Evolutionary conservation across 2,888 invertebrate genomes (phyloP).

Genomic region (Meteorus cinctellus): DNA sequence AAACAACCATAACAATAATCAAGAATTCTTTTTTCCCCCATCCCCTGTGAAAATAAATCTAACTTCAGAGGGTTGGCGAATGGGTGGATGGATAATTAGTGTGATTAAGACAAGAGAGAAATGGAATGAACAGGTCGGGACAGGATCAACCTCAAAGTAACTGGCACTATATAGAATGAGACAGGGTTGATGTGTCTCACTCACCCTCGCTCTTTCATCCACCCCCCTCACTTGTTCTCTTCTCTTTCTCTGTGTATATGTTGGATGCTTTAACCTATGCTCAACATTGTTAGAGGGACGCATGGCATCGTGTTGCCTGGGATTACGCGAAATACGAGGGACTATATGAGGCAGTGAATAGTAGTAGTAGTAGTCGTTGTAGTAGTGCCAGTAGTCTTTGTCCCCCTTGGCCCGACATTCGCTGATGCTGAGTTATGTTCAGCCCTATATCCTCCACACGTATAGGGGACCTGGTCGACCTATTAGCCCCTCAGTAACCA

Average conservation of each 20-base stretch:
- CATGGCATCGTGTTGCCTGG: slow-evolving; percentile 62
- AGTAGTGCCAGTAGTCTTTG: neutral
- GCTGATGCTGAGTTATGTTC: slow-evolving; percentile 73
- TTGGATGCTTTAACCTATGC: slow-evolving; percentile 15
- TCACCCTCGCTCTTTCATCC: slow-evolving; percentile 13
- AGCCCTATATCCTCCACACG: slow-evolving; percentile 65
- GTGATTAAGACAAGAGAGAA: slow-evolving; percentile 62
- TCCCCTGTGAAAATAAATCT: neutral
- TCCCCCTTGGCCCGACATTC: slow-evolving; percentile 46
- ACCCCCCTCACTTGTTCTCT: neutral
- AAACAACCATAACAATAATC: no score
- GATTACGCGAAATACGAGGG: slow-evolving; percentile 67
- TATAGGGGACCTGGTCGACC: slow-evolving; percentile 53
- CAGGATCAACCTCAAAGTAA: slow-evolving; percentile 66
- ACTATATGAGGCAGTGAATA: slow-evolving; percentile 45
- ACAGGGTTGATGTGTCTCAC: slow-evolving; percentile 61
- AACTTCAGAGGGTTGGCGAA: neutral
- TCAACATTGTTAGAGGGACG: slow-evolving; percentile 41
- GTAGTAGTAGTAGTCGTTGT: neutral
- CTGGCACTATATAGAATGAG: slow-evolving; percentile 54
- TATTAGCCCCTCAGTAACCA: slow-evolving; percentile 62
- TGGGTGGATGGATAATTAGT: slow-evolving; percentile 54
- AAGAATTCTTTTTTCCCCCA: neutral
- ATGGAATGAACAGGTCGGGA: slow-evolving; percentile 56
- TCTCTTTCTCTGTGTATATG: neutral